A percentile compares a stretch with the other conserved stretches of the same genome.
These are phyloP conservation scores for Blomia tropicalis DNA, from an alignment of 2,888 invertebrate species.

Conservation along the genomic window DNA sequence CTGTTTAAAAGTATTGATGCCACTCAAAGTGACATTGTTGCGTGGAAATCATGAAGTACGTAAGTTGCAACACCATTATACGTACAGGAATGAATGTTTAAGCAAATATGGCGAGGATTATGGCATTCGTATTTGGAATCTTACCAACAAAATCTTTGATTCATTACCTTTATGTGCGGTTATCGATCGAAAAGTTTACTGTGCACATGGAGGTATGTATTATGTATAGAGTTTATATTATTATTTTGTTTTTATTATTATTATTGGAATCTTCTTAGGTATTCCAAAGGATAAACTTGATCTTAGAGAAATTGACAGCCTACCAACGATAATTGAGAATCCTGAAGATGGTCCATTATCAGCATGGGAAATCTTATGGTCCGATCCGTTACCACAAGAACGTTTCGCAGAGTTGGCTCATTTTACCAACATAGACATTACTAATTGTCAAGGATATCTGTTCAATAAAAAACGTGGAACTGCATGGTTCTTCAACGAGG, in stretches of 20 bases:
- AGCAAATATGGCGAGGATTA: constrained; percentile 48
- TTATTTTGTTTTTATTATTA: too few species aligned
- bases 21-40: constrained; percentile 47
- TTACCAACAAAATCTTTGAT: constrained; percentile 54
- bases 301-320: too few species aligned
- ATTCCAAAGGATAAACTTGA: too few species aligned
- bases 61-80: constrained; percentile 54
- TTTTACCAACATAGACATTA: background rate
- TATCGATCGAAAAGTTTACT: constrained; percentile 57
- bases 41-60: constrained; percentile 62
- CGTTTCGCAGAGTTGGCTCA: constrained; percentile 21
- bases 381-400: constrained; percentile 40
- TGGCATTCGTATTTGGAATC: constrained; percentile 51
- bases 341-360: constrained; percentile 52
- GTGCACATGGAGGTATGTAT: constrained; percentile 63
- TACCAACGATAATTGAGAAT: constrained; percentile 33
- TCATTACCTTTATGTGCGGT: constrained; percentile 55
- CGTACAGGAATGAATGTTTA: constrained; percentile 54
- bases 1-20: constrained; percentile 52
- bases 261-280: too few species aligned
- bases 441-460: constrained; percentile 44
- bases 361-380: constrained; percentile 65
- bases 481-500: constrained; percentile 52
- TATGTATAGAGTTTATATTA: constrained; percentile 37
- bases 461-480: constrained; percentile 51